Conservation (phyloP, 2,888 invertebrate genomes). For the Artemia sp. region DNA sequence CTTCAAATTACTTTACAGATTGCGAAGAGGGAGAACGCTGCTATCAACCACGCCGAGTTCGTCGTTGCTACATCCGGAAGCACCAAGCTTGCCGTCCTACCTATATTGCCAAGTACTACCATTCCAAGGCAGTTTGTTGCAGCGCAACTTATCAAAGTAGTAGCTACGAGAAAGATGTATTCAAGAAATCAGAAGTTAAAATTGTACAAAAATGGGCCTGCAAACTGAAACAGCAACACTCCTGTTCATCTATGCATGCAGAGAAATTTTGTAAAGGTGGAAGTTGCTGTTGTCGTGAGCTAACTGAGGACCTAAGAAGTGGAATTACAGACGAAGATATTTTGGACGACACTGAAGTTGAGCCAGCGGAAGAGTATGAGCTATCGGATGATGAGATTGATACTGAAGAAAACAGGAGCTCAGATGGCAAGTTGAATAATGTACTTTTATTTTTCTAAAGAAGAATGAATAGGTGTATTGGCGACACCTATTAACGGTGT, state of each 20-base stretch:
- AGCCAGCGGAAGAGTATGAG: neutral
- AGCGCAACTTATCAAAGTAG: neutral
- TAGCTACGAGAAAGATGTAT: constrained; percentile 3
- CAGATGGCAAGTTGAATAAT: no score
- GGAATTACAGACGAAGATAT: neutral
- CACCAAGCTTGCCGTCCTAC: neutral
- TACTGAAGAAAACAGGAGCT: neutral
- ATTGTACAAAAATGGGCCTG: neutral
- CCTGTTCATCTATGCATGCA: neutral
- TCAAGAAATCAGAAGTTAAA: neutral
- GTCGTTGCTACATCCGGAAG: neutral
- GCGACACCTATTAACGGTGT: no score
- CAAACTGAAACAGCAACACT: neutral
- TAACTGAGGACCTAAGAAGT: neutral
- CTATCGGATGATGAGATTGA: constrained; percentile 3
- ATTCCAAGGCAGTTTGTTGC: neutral
- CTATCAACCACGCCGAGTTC: neutral
- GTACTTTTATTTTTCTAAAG: no score
- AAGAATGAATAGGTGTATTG: no score
- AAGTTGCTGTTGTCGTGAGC: neutral
- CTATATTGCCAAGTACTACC: neutral
- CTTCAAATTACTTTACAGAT: neutral
- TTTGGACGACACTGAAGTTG: neutral
- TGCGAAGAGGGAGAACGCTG: constrained; percentile 3
- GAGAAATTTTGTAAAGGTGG: neutral